Evolutionary conservation across 2,797 vertebrate genomes (phyloP).

Genomic region (Lagocephalus sceleratus): DNA sequence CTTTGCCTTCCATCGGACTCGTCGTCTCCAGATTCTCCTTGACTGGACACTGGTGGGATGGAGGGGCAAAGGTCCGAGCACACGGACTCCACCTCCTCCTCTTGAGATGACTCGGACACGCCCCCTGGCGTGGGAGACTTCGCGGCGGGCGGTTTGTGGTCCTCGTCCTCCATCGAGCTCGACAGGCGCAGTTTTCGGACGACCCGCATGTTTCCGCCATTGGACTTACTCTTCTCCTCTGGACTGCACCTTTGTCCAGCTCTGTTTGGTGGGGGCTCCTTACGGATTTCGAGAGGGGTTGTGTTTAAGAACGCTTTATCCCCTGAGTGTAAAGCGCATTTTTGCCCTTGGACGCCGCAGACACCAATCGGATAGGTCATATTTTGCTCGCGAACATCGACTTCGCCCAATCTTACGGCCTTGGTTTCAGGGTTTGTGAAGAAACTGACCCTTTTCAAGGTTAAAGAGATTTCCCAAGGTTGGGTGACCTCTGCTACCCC

Average conservation of each 20-base stretch:
- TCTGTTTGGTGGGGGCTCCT: conserved; percentile 55
- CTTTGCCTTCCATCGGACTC: conserved; percentile 49
- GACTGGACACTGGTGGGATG: conserved; percentile 66
- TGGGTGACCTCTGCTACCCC: conserved; percentile 68
- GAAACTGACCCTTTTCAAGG: conserved; percentile 71
- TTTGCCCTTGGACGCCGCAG: conserved; percentile 72
- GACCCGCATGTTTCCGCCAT: conserved; percentile 52
- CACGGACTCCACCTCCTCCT: conserved; percentile 68
- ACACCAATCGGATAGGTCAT: conserved; percentile 74
- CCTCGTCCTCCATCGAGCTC: conserved; percentile 65
- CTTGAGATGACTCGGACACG: conserved; percentile 70
- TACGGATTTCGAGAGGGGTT: conserved; percentile 62
- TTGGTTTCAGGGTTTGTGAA: conserved; percentile 40
- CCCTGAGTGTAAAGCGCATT: conserved; percentile 73
- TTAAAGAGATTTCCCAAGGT: conserved; percentile 77
- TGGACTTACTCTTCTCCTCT: conserved; percentile 46
- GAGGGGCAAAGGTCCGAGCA: conserved; percentile 68
- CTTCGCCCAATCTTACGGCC: conserved; percentile 59
- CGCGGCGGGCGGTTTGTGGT: conserved; percentile 45
- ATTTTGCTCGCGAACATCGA: conserved; percentile 65
- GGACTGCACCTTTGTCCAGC: conserved; percentile 29
- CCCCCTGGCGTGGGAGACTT: conserved; percentile 42
- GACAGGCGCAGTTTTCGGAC: conserved; percentile 71
- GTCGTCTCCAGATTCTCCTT: conserved; percentile 73
- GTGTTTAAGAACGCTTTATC: conserved; percentile 56